These are phyloP conservation scores for Ptilorrhoa leucosticta DNA, from an alignment of 2,113 vertebrate species.

Conservation along the genomic window DNA sequence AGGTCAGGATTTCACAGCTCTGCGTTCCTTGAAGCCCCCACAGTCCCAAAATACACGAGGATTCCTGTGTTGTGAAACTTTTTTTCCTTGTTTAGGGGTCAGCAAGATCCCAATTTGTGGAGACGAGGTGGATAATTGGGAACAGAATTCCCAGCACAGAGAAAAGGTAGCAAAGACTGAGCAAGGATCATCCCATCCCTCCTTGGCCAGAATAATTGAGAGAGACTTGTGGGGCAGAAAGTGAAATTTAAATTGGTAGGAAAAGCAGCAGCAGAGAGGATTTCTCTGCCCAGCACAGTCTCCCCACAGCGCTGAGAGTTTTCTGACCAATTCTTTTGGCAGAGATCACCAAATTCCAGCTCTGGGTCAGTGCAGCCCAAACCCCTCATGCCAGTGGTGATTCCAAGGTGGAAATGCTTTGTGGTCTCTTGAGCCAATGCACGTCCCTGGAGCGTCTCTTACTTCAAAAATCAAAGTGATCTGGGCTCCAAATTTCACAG, in stretches of 20 bases:
- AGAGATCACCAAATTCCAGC: not conserved
- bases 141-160: not conserved
- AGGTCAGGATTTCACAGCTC: not conserved
- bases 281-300: not conserved
- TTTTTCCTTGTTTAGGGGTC: not conserved
- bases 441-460: not conserved
- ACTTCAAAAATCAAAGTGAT: not conserved
- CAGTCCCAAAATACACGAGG: not conserved
- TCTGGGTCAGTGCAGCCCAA: not conserved
- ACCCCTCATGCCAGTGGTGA: rapidly evolving
- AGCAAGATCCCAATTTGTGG: not conserved
- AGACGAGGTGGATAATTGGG: not conserved
- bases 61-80: not conserved
- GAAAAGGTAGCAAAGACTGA: not conserved
- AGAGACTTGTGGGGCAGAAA: not conserved
- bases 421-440: not conserved
- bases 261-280: not conserved
- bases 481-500: not conserved
- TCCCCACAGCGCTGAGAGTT: not conserved
- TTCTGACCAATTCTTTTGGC: not conserved
- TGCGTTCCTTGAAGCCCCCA: not conserved
- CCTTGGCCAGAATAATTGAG: not conserved
- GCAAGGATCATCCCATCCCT: not conserved
- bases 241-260: not conserved
- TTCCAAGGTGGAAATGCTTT: not conserved